phyloP scores from a whole-genome alignment of 2,113 vertebrate genomes.

The Anolis sagrei region DNA sequence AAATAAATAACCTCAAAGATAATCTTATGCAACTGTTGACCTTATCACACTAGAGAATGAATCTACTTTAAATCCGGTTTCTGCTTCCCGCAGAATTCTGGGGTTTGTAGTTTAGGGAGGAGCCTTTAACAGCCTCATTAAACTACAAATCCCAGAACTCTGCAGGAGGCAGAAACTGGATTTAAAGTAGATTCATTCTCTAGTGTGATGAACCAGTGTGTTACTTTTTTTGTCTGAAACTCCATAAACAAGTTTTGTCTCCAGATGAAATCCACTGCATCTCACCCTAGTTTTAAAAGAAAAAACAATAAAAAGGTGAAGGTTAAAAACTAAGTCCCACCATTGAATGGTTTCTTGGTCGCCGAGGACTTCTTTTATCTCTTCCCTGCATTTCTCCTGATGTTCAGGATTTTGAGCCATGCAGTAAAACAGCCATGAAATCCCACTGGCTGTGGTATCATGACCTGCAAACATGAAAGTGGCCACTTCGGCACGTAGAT shows the following conservation, averaged over 20 bases:
- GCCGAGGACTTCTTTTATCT: constrained; percentile 77
- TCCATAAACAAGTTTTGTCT: not conserved
- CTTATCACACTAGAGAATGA: too few species aligned
- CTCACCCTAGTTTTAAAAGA: not conserved
- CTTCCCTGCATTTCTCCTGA: constrained; percentile 87
- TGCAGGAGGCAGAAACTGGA: too few species aligned
- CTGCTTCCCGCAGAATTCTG: too few species aligned
- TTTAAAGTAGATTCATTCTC: too few species aligned
- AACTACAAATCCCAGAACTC: too few species aligned
- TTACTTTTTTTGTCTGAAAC: too few species aligned
- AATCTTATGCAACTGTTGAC: too few species aligned
- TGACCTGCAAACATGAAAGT: constrained; percentile 96
- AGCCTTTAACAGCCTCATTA: too few species aligned
- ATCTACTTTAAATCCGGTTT: too few species aligned
- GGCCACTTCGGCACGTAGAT: constrained; percentile 88
- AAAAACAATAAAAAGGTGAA: not conserved
- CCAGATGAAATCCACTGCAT: not conserved
- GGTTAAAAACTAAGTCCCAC: constrained; percentile 67
- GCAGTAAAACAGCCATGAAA: constrained; percentile 88
- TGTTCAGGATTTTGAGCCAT: constrained; percentile 84
- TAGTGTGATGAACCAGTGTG: too few species aligned
- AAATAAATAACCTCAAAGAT: too few species aligned
- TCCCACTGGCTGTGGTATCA: constrained; percentile 86
- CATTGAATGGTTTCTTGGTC: constrained; percentile 81
- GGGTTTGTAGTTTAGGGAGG: too few species aligned